Base-by-base conservation (phyloP, 2,113 vertebrate genomes). In the Ivindomyrus marchei region DNA sequence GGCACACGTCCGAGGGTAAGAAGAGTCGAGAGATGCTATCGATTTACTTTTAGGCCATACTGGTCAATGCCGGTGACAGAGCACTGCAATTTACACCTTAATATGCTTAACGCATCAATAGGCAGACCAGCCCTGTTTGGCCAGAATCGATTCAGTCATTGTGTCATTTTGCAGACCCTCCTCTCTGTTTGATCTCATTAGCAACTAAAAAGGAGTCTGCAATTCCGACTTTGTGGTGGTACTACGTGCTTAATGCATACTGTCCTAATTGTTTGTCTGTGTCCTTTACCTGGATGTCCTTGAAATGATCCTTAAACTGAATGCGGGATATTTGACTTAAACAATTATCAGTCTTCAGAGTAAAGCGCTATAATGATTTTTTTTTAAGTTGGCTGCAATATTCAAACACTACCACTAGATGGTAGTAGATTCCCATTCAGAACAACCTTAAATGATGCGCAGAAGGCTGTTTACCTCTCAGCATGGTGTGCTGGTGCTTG, bases 401-500 rank as follows among this genome's bases (percentile, higher is more conserved):
- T 39, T 1, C 31, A 80, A 80, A 80, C 13, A 17, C 74, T 17
- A 42, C 87, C 87, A 88, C 87, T n/a, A 66, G 87, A 39, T 62
- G 53, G 87, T 19, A 87, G 85, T 52, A 11, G n/a, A 31, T 50
- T 87, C 46, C 53, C 36, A 50, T 45, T 46, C 19, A 45, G 46
- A 15, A 24, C 31, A 21, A 31, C 4, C 36, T 84, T 27, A 66
- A 24, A 21, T 24, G 46, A 1, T 17, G 11, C 56, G 11, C 21
- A n/a, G 31, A 13, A 36, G 84, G 24, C n/a, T 1, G n/a, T 39
- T 52, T 42, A 97, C 97, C 97, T 96, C 96, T 95, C 91, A 98
- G 92, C 97, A 98, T 97, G 21, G 97, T 98, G 94, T 97, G 97
- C 93, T 98, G 97, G 93, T 98, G 97, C 93, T 97, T 98, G 93